phyloP scores from a whole-genome alignment of 2,888 invertebrate genomes.

The Sussaba pulchella region DNA sequence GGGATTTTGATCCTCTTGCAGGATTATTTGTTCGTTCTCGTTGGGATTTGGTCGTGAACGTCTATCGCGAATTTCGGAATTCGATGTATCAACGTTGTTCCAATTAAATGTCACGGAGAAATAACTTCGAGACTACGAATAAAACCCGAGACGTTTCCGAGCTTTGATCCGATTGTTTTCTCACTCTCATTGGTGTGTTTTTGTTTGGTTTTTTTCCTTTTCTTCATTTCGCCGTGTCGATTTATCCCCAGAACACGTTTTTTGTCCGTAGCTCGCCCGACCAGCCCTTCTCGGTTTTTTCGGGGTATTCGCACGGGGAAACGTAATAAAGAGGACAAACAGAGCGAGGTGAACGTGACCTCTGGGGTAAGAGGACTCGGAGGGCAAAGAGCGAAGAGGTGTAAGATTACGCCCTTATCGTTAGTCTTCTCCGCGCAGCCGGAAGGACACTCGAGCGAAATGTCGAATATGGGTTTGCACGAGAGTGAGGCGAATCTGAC shows the following conservation, averaged over 20 bases:
- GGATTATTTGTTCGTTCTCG: conserved; percentile 1
- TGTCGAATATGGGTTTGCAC: conserved; percentile 29
- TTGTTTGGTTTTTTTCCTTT: not conserved
- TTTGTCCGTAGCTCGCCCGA: conserved; percentile 43
- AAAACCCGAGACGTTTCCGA: no score
- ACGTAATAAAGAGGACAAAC: conserved; percentile 80
- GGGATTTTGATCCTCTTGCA: conserved; percentile 1
- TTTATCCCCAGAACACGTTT: conserved; percentile 36
- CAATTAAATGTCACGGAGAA: no score
- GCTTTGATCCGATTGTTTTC: not conserved
- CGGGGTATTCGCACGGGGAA: conserved; percentile 62
- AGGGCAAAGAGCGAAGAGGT: conserved; percentile 74
- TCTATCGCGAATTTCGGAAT: not conserved
- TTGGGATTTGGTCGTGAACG: not conserved
- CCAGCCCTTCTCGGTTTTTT: conserved; percentile 8
- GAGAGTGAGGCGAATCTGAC: conserved; percentile 12
- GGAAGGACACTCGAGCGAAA: conserved; percentile 59
- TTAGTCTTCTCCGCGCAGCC: conserved; percentile 64
- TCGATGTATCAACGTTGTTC: not conserved
- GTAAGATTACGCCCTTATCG: conserved; percentile 82
- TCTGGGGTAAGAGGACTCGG: conserved; percentile 49
- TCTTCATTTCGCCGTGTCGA: not conserved
- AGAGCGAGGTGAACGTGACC: conserved; percentile 76
- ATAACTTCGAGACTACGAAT: no score
- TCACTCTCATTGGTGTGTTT: no score